A percentile compares a stretch with the other conserved stretches of the same genome.
These are phyloP conservation scores for Myotis yumanensis DNA, from an alignment of 2,113 vertebrate genomes.

Conservation along the genomic window DNA sequence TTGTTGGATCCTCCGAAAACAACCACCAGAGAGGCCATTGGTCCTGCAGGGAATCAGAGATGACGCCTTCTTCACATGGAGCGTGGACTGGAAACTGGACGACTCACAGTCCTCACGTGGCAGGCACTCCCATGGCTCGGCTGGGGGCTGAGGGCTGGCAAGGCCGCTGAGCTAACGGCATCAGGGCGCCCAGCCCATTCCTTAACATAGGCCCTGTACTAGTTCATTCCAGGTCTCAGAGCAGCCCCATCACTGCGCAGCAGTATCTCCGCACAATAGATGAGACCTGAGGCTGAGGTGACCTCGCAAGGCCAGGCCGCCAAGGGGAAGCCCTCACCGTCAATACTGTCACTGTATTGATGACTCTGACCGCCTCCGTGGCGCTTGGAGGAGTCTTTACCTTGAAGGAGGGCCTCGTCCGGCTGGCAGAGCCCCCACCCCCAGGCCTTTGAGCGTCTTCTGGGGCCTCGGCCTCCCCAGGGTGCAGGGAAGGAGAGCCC, in stretches of 20 bases:
- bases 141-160: background rate
- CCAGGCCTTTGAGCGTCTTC: background rate
- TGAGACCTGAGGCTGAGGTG: too few species aligned
- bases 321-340: too few species aligned
- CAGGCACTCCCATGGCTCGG: background rate
- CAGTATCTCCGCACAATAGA: too few species aligned
- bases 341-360: too few species aligned
- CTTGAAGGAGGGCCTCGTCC: rapidly evolving
- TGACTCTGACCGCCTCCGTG: too few species aligned
- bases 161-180: background rate
- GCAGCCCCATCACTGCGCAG: background rate
- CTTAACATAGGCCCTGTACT: background rate
- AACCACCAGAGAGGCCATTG: background rate
- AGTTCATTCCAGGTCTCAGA: background rate
- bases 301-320: too few species aligned
- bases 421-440: rapidly evolving
- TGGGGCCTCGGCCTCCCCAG: rapidly evolving
- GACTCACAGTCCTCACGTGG: rapidly evolving
- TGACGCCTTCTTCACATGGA: background rate
- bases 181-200: too few species aligned
- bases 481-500: background rate
- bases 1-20: background rate
- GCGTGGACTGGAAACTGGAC: too few species aligned
- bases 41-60: background rate
- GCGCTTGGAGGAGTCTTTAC: rapidly evolving